Evolutionary conservation across 2,113 vertebrate genomes (phyloP), one percentile per base, ranked within the genome.

Genomic region (Tenrec ecaudatus): DNA sequence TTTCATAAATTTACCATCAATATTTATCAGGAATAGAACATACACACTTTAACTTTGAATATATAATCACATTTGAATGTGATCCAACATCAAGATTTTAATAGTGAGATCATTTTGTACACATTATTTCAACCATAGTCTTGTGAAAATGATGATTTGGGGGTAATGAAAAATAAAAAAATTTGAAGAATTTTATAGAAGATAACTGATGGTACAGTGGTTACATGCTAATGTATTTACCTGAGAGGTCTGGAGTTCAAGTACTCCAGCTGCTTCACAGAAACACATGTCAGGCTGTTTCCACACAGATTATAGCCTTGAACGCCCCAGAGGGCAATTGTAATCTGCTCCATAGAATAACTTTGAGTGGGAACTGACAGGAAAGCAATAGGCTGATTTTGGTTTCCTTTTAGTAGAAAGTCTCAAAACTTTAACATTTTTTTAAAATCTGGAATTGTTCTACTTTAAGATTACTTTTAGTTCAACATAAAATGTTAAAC

Each of bases 401-500:
- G 47, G 9, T 53, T 53, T 53, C 47, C 6, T 53, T 81, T 92
- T 84, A 20, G 22, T n/a, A 88, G 40, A 88, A 95, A 75, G 1
- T 68, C 90, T 57, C 33, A 94, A 92, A 92, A 86, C 0, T 36
- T 36, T 7, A 36, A 20, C 36, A 19, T 71, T 71, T 33, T 71
- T 33, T n/a, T n/a, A 19, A 73, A 19, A 73, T 87, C 0, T 62
- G 78, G 88, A 94, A 60, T 9, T 78, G 16, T 43, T 94, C 86
- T 40, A 9, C 69, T 82, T 90, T 91, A 86, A 88, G 43, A 82
- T 95, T 88, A 92, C 40, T 95, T 95, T 92, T 38, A 62, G 95
- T 43, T 83, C 43, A 83, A 81, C 23, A 87, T 58, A 93, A 89
- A 91, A 96, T 75, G 43, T 33, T 85, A 91, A 66, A 40, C 36